These are phyloP conservation scores for Cremastobaeus sp. DNA, from an alignment of 2,888 invertebrate genomes.

Conservation along the genomic window DNA sequence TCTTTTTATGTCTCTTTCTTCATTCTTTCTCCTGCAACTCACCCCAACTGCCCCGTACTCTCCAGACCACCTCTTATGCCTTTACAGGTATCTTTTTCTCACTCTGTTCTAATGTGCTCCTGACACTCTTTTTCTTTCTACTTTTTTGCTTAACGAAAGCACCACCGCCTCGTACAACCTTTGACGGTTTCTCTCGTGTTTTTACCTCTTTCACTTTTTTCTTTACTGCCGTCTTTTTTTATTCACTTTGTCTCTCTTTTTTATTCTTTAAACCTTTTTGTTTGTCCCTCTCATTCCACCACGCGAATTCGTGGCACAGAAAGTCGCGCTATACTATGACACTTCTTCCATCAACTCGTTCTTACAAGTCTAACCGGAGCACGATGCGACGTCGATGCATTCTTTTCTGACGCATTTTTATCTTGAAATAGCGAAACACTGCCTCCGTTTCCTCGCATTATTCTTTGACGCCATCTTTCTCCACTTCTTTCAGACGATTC, in stretches of 20 bases:
- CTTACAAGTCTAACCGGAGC: constrained; percentile 42
- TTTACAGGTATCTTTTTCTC: constrained; percentile 48
- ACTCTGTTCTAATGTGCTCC: constrained; percentile 39
- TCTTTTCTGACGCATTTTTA: constrained; percentile 54
- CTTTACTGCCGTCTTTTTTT: constrained; percentile 24
- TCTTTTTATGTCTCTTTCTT: constrained; percentile 30
- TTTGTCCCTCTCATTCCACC: constrained; percentile 38
- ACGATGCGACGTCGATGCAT: constrained; percentile 46
- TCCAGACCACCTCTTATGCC: constrained; percentile 36
- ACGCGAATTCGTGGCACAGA: constrained; percentile 47
- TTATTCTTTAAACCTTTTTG: constrained; percentile 26
- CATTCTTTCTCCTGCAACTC: constrained; percentile 32
- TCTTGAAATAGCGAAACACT: constrained; percentile 47
- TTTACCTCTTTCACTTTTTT: constrained; percentile 36
- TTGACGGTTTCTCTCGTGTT: constrained; percentile 48
- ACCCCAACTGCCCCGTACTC: constrained; percentile 31
- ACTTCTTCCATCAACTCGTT: constrained; percentile 55
- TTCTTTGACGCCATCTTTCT: constrained; percentile 34
- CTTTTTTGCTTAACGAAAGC: constrained; percentile 58
- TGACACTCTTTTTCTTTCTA: constrained; percentile 50
- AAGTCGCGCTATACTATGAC: constrained; percentile 45
- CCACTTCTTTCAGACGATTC: constrained; percentile 35
- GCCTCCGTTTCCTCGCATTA: constrained; percentile 46
- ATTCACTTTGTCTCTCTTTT: constrained; percentile 7
- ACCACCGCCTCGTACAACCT: constrained; percentile 45